Percentiles rank a stretch among this genome's conserved stretches.
Evolutionary conservation across 2,888 invertebrate species (phyloP).

Genomic region (Acanthococcus lagerstroemiae): DNA sequence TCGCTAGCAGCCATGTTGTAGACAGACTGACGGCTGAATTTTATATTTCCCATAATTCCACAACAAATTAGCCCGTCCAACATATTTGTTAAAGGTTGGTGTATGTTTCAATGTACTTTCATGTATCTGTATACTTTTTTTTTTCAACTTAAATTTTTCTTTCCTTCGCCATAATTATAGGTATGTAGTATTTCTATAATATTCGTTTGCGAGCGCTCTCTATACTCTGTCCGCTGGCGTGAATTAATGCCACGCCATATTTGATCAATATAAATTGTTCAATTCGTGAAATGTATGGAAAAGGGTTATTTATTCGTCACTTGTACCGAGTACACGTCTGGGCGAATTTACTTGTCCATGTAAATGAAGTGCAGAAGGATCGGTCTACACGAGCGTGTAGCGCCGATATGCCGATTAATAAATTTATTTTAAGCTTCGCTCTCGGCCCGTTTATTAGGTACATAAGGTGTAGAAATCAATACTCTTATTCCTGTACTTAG

Average conservation of each 20-base stretch:
- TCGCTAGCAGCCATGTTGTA: slow-evolving; percentile 20
- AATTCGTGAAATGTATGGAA: background rate
- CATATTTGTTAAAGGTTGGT: slow-evolving; percentile 27
- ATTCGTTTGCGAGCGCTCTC: slow-evolving; percentile 1
- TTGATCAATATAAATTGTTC: slow-evolving; percentile 13
- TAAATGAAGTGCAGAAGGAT: background rate
- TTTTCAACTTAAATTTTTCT: background rate
- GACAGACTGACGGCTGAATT: slow-evolving; percentile 25
- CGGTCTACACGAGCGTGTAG: background rate
- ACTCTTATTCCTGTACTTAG: too few species aligned
- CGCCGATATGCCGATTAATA: too few species aligned
- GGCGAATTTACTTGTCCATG: background rate
- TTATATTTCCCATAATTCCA: slow-evolving; percentile 26
- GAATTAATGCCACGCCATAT: slow-evolving; percentile 12
- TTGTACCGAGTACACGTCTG: background rate
- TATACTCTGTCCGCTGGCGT: slow-evolving; percentile 12
- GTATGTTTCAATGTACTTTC: slow-evolving; percentile 9
- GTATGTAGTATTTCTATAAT: slow-evolving; percentile 12
- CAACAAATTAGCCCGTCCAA: slow-evolving; percentile 28
- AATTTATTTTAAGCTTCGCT: too few species aligned
- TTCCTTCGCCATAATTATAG: slow-evolving; percentile 12
- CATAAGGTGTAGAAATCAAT: too few species aligned
- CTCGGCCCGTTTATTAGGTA: too few species aligned
- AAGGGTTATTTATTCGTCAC: background rate
- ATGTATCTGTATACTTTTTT: too few species aligned